Base-by-base conservation (phyloP, 2,888 invertebrate species). In the Slavum lentiscoides region DNA sequence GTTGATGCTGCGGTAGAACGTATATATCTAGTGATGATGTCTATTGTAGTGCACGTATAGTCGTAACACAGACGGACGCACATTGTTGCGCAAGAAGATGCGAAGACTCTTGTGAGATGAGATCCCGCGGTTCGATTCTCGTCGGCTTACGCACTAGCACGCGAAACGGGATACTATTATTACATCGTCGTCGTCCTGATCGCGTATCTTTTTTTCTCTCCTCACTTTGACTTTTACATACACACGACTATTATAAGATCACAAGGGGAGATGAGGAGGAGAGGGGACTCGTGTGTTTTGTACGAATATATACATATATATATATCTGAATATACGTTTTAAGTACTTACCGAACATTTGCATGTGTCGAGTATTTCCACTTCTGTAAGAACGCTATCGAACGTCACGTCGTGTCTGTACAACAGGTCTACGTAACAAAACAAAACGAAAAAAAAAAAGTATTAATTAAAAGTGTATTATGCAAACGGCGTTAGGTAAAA, bases 341-440 rank as follows among this genome's bases (percentile, higher is more conserved):
- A 15, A 58, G 23, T 85, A 86, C 90, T 90, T 83, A 90, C 89
- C 86, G 91, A 91, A 84, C 91, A 90, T 83, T 92, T 92, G 84
- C 92, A 92, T 76, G 93, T 92, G 87, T 93, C 93, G 83, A 93
- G 91, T 83, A 93, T 92, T 88, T 93, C 93, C 83, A 93, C 90
- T 86, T 93, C 92, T 83, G 93, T 88, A 39, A 91, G 89, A 69
- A 91, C 89, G 84, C 91, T 92, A 86, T 92, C 92, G 84, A 92
- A 90, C 53, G 91, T 91, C 83, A 93, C 89, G 23, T 91, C 92
- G 86, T 93, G 93, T 85, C 90, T 89, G 87, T 93, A 93, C 72
- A 93, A 88, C 82, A 93, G 89, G 89, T 93, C 93, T 92, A 90
- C 72, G 89, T 90, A 84, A 85, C 85, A 85, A 85, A 72, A 58